These are phyloP conservation scores for Eurypyga helias DNA, from an alignment of 2,113 vertebrate genomes.

Conservation along the genomic window DNA sequence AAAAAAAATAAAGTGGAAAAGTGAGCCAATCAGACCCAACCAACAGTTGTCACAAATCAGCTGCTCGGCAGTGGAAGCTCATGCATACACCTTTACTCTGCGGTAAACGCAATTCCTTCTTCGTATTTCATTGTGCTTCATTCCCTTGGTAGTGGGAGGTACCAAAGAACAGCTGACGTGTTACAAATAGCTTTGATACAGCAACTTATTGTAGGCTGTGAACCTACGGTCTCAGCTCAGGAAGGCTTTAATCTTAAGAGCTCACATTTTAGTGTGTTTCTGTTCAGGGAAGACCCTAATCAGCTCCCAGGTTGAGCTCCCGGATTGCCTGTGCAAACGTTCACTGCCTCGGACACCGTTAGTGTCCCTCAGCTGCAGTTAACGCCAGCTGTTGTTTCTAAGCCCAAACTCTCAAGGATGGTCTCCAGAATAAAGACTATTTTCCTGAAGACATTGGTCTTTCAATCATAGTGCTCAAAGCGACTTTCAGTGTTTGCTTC, in stretches of 20 bases:
- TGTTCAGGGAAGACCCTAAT: background rate
- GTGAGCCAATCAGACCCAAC: background rate
- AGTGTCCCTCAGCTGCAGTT: background rate
- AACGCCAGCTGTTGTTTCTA: background rate
- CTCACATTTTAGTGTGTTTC: fast-evolving
- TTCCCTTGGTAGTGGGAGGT: background rate
- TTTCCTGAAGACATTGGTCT: background rate
- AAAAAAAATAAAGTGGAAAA: background rate
- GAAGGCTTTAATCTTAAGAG: background rate
- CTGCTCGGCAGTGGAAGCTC: background rate
- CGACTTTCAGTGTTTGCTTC: background rate
- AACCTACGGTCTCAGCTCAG: background rate
- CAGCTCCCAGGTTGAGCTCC: background rate
- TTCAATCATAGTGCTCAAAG: background rate
- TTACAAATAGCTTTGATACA: background rate
- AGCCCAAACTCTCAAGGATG: background rate
- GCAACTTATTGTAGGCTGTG: background rate
- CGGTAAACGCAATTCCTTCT: background rate
- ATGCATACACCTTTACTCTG: background rate
- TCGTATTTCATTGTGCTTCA: background rate
- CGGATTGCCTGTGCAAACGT: background rate
- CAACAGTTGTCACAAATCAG: background rate
- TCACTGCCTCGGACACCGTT: background rate
- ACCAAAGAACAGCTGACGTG: background rate
- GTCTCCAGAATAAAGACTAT: background rate